Conservation (phyloP, 37 sponge, comb jelly and placozoan species). For the Ephydatia muelleri region DNA sequence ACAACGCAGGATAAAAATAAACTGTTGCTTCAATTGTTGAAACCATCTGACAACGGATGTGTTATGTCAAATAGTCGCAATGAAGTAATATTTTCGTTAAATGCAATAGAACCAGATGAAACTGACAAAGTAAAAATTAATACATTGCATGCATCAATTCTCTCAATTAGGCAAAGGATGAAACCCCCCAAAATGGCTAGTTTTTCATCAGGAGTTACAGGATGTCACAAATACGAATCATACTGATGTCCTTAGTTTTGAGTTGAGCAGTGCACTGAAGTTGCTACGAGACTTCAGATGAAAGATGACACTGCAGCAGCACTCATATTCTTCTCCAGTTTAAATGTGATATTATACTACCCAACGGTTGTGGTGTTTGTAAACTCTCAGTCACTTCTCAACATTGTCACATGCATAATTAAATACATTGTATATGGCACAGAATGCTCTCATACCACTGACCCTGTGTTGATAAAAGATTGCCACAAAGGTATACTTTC, state of each 20-base stretch:
- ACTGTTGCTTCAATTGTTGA: not conserved
- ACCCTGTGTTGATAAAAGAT: not conserved
- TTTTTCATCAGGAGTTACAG: slow-evolving; percentile 2
- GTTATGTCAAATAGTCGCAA: not conserved
- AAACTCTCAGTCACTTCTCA: slow-evolving; percentile 12
- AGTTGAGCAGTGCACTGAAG: slow-evolving; percentile 12
- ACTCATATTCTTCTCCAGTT: not conserved
- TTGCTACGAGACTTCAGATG: slow-evolving; percentile 10
- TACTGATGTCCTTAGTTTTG: slow-evolving; percentile 9
- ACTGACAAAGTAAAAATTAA: not conserved
- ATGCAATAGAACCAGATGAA: not conserved
- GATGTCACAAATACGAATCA: not conserved
- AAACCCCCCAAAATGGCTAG: not conserved
- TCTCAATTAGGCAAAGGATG: not conserved
- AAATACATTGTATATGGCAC: not conserved
- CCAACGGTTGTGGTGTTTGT: slow-evolving; percentile 21
- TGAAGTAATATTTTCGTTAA: not conserved
- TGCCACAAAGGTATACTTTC: not conserved
- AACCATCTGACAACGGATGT: not conserved
- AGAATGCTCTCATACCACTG: not conserved
- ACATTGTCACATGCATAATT: slow-evolving; percentile 14
- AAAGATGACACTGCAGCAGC: slow-evolving; percentile 20
- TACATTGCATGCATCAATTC: not conserved
- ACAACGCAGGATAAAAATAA: not conserved
- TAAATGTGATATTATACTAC: slow-evolving; percentile 23